Evolutionary conservation across 2,113 vertebrate genomes (phyloP).

Genomic region (Pogona vitticeps): DNA sequence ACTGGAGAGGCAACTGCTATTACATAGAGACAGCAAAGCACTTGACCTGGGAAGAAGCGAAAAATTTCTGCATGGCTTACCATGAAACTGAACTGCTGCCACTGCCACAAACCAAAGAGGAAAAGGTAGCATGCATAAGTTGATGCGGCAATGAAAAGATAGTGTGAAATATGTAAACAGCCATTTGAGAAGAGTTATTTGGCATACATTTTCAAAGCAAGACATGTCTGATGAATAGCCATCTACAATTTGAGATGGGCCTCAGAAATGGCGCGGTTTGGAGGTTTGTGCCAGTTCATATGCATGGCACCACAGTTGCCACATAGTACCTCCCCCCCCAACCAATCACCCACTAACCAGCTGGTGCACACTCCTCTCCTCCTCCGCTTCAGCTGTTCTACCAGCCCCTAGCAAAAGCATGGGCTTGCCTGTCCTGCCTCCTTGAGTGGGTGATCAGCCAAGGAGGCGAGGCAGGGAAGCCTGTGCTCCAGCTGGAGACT

Average conservation of each 20-base stretch:
- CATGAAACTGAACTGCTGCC: conserved; percentile 16
- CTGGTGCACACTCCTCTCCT: too few species aligned
- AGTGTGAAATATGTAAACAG: background rate
- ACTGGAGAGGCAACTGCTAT: conserved; percentile 39
- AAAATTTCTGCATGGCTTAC: conserved; percentile 28
- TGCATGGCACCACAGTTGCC: too few species aligned
- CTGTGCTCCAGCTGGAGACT: too few species aligned
- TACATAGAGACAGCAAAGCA: background rate
- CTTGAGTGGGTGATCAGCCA: too few species aligned
- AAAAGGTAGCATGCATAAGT: conserved; percentile 23
- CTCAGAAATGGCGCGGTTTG: too few species aligned
- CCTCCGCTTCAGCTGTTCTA: too few species aligned
- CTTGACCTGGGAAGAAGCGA: conserved; percentile 20
- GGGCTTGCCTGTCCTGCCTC: too few species aligned
- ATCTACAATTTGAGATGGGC: background rate
- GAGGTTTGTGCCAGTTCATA: too few species aligned
- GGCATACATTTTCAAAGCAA: background rate
- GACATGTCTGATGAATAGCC: background rate
- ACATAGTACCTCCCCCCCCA: too few species aligned
- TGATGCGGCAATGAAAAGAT: background rate
- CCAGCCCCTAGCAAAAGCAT: too few species aligned
- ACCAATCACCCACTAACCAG: too few species aligned
- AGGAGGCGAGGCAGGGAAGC: too few species aligned
- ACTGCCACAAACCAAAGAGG: background rate
- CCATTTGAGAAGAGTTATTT: background rate